Conservation (phyloP, 2,797 vertebrate species). For the Corythornis leucogaster region DNA sequence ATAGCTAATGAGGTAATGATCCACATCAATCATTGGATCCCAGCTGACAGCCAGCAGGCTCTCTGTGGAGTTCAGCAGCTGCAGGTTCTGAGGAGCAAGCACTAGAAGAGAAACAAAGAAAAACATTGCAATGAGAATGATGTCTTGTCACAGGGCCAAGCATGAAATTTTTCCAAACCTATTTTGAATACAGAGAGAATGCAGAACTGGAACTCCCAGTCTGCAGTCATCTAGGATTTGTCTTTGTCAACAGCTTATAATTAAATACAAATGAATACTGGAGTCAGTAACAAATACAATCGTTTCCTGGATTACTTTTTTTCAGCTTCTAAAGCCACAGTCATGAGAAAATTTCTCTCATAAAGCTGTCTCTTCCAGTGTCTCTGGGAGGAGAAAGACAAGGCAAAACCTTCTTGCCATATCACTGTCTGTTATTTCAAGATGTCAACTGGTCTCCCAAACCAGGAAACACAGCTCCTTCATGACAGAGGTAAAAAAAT, state of each 20-base stretch:
- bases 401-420: background rate
- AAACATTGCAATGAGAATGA: background rate
- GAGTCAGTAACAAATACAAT: background rate
- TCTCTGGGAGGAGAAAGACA: background rate
- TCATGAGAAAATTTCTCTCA: background rate
- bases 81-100: conserved; percentile 80
- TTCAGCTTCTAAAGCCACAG: background rate
- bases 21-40: conserved; percentile 80
- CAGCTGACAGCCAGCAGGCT: conserved; percentile 86
- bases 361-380: background rate
- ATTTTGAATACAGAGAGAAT: background rate
- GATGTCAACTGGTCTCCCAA: background rate
- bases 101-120: conserved; percentile 71
- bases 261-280: background rate
- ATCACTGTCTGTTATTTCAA: background rate
- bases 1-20: conserved; percentile 87
- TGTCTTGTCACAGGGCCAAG: background rate
- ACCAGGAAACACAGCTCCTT: background rate
- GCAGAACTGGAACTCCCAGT: background rate
- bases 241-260: background rate
- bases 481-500: background rate
- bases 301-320: background rate
- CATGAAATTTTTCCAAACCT: background rate
- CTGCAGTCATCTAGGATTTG: background rate
- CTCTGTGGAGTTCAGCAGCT: conserved; percentile 82